Base-by-base conservation (phyloP, 2,888 invertebrate species). In the Galerucella calmariensis region DNA sequence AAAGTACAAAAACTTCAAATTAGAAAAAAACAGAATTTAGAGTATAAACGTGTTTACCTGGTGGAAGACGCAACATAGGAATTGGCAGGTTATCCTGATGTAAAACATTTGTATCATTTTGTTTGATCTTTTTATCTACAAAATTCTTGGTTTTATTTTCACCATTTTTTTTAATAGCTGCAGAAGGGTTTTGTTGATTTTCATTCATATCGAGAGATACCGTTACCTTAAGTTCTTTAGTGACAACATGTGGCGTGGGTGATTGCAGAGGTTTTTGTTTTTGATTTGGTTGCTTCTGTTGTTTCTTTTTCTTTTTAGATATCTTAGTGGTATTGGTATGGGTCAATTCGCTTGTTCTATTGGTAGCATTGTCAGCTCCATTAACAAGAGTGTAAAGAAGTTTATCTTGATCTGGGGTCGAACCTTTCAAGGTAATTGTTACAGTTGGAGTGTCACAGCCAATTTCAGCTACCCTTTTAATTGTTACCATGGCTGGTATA, bases 371-470 rank as follows among this genome's bases (percentile, higher is more conserved):
- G 75, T 89, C 88, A 78, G 91, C 90, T 0, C 91, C 91, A 82
- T 91, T 91, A 9, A 92, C 90, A 77, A 94, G 89, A 1, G 93
- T 94, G 82, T 93, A 94, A 2, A 94, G 88, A 48, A 94, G 89
- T 85, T 93, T 92, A 81, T 94, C 94, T 83, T 93, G 92, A 75
- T 92, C 92, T 1, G 93, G 93, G 0, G 92, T 92, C 72, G 92
- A 91, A 6, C 94, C 94, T 82, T 93, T 93, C 46, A 94, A 88
- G 0, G 94, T 94, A 67, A 94, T 94, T 0, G 94, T 94, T 1
- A 94, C 94, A 35, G 92, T 93, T 11, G 94, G 93, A 79, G 93
- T 92, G 0, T 90, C 89, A 78, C 88, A 89, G 81, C 91, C 90
- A 9, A 92, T 91, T 79, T 93, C 90, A 86, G 92, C 91, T 2